A percentile compares a stretch with the other conserved stretches of the same genome.
Evolutionary conservation across 2,797 vertebrate species (phyloP).

Genomic region (Morus bassanus): DNA sequence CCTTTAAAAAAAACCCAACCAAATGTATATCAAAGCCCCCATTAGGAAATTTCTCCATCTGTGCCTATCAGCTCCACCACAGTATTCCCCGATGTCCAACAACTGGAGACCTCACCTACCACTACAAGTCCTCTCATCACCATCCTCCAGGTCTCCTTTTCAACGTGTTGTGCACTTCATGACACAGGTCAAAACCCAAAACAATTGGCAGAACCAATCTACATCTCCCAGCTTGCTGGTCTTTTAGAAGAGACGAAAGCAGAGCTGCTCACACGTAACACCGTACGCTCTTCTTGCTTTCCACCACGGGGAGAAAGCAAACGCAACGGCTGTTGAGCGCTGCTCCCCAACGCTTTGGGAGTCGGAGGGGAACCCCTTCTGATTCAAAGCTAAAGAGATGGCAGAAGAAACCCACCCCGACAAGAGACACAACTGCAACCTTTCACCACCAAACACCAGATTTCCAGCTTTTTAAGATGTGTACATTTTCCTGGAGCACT

Average conservation of each 20-base stretch:
- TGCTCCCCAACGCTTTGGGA: background rate
- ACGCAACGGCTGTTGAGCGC: fast-evolving
- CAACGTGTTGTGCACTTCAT: fast-evolving
- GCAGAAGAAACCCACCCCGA: background rate
- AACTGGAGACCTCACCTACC: background rate
- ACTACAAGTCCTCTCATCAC: background rate
- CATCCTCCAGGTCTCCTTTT: background rate
- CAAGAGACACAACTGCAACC: background rate
- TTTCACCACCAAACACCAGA: background rate
- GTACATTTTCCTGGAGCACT: fast-evolving
- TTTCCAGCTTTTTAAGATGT: fast-evolving
- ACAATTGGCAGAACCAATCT: background rate
- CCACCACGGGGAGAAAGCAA: background rate
- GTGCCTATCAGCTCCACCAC: background rate
- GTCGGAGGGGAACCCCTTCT: background rate
- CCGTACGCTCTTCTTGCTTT: background rate
- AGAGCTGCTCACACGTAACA: background rate
- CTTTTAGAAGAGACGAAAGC: background rate
- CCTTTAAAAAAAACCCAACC: background rate
- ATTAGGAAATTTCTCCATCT: background rate
- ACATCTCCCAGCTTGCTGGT: background rate
- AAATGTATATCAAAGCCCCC: background rate
- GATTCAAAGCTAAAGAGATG: background rate
- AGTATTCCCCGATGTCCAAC: background rate
- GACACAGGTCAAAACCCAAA: background rate